These are phyloP conservation scores for Bombyx mandarina DNA, from an alignment of 1,140 invertebrate species.

Conservation along the genomic window DNA sequence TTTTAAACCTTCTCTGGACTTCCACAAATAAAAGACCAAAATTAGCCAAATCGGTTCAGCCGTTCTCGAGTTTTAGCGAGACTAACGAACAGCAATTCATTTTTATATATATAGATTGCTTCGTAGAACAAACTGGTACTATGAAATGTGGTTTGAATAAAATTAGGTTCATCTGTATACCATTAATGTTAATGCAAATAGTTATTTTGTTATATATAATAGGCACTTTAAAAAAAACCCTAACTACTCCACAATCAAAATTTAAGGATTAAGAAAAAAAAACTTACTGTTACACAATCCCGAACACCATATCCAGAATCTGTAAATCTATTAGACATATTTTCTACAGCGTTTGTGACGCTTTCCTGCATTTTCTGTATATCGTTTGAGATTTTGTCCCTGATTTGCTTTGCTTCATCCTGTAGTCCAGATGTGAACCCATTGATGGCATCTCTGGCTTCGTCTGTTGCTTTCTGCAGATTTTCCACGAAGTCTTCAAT, in stretches of 20 bases:
- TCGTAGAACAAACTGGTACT: constrained; percentile 9
- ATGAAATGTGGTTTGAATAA: background rate
- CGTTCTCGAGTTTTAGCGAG: too few relatives aligned
- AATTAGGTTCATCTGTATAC: too few relatives aligned
- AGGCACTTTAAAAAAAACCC: too few relatives aligned
- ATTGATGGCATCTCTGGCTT: constrained; percentile 30
- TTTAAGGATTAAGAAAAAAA: too few relatives aligned
- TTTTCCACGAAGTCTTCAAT: constrained; percentile 34
- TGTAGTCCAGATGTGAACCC: constrained; percentile 28
- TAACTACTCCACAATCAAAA: too few relatives aligned
- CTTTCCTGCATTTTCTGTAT: constrained; percentile 25
- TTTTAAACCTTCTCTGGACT: too few relatives aligned
- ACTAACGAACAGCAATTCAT: too few relatives aligned
- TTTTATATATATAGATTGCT: too few relatives aligned
- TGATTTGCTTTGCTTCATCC: constrained; percentile 24
- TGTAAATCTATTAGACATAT: constrained; percentile 24
- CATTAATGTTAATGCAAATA: too few relatives aligned
- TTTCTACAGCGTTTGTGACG: constrained; percentile 27
- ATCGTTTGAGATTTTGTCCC: constrained; percentile 26
- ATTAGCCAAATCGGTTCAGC: too few relatives aligned
- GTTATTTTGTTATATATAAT: too few relatives aligned
- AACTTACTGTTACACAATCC: constrained; percentile 45
- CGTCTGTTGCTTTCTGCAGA: constrained; percentile 26
- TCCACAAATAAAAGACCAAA: too few relatives aligned
- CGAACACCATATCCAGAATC: constrained; percentile 22